Evolutionary conservation across 2,113 vertebrate genomes (phyloP).

Genomic region (Formicarius rufipectus): DNA sequence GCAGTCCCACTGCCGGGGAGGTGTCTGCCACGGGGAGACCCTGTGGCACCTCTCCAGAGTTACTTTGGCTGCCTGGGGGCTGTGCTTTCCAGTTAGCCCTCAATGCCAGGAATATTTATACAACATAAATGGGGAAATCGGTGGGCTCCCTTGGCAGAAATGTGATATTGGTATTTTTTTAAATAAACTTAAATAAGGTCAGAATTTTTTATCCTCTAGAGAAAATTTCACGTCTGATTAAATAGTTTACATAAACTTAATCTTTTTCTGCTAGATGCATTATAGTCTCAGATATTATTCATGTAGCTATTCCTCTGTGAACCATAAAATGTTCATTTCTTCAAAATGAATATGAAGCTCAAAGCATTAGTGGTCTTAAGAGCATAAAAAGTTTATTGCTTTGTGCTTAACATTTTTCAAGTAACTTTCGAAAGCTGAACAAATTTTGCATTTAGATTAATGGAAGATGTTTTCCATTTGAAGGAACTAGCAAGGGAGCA

Average conservation of each 20-base stretch:
- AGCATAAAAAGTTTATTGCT: constrained; percentile 87
- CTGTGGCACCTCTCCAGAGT: not conserved
- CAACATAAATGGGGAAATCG: constrained; percentile 52
- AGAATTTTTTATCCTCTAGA: constrained; percentile 78
- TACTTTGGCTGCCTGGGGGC: not conserved
- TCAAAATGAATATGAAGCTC: constrained; percentile 83
- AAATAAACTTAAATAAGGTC: constrained; percentile 80
- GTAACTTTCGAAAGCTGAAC: constrained; percentile 81
- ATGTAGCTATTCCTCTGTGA: constrained; percentile 84
- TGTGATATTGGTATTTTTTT: constrained; percentile 72
- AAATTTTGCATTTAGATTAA: constrained; percentile 88
- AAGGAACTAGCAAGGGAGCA: constrained; percentile 77
- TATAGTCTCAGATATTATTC: constrained; percentile 85
- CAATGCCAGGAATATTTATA: constrained; percentile 62
- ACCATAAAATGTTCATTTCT: constrained; percentile 86
- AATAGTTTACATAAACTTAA: constrained; percentile 88
- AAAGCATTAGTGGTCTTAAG: constrained; percentile 85
- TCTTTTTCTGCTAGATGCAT: constrained; percentile 80
- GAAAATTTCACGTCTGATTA: constrained; percentile 83
- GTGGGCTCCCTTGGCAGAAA: constrained; percentile 58
- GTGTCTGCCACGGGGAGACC: not conserved
- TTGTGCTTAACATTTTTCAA: constrained; percentile 85
- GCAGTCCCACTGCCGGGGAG: not conserved
- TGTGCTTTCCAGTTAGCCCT: constrained; percentile 36
- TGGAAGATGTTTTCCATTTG: constrained; percentile 83